phyloP scores from a whole-genome alignment of 2,888 invertebrate species.

The Erebia palarica region DNA sequence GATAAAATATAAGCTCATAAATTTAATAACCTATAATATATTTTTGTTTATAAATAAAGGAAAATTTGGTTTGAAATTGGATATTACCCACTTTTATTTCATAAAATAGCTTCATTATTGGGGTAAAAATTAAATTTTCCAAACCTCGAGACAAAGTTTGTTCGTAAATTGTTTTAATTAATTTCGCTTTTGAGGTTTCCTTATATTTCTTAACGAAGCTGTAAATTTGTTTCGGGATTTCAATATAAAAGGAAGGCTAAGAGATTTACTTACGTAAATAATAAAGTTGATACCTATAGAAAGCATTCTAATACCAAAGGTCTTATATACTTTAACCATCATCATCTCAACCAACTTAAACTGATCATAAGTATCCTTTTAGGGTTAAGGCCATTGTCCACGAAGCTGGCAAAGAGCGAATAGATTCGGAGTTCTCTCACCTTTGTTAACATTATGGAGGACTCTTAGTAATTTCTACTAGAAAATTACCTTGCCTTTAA shows the following conservation, averaged over 20 bases:
- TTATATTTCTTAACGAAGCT: slow-evolving; percentile 43
- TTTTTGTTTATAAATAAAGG: neutral
- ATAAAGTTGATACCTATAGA: too few relatives aligned
- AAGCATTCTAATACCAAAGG: too few relatives aligned
- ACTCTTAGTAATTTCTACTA: too few relatives aligned
- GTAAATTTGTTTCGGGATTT: slow-evolving; percentile 34
- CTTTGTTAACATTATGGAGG: too few relatives aligned
- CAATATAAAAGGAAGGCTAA: neutral
- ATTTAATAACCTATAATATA: neutral
- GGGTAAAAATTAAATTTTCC: neutral
- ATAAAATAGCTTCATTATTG: neutral
- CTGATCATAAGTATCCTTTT: too few relatives aligned
- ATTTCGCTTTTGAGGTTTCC: slow-evolving; percentile 41
- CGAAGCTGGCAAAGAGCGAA: too few relatives aligned
- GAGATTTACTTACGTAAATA: neutral
- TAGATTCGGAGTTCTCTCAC: too few relatives aligned
- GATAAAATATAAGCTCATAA: neutral
- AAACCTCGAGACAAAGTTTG: slow-evolving; percentile 12
- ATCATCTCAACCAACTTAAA: too few relatives aligned
- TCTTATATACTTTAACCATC: too few relatives aligned
- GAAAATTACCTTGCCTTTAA: too few relatives aligned
- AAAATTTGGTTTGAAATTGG: neutral
- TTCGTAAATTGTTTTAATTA: slow-evolving; percentile 44
- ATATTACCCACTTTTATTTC: neutral
- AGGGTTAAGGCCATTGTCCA: too few relatives aligned